Conservation (phyloP, 1,140 invertebrate genomes). For the Drosophila saltans region DNA sequence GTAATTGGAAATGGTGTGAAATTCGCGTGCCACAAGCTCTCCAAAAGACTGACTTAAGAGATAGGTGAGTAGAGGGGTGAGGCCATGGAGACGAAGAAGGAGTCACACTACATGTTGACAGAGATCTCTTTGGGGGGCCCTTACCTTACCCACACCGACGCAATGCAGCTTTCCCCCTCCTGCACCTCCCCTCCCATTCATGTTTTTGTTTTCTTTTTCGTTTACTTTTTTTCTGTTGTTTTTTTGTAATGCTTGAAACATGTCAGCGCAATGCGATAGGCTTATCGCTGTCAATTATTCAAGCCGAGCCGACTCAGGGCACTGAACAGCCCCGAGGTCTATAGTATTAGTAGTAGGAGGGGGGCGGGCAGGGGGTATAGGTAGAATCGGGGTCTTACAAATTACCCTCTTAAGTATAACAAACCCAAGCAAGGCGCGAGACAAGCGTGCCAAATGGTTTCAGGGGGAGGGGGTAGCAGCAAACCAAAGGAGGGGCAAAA, state of each 20-base stretch:
- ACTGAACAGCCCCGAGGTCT: conserved; percentile 4
- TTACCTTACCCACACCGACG: conserved; percentile 10
- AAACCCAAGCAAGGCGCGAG: conserved; percentile 43
- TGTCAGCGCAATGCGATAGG: conserved; percentile 78
- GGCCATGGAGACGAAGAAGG: conserved; percentile 1
- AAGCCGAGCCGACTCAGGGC: conserved; percentile 29
- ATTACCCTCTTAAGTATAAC: conserved; percentile 78
- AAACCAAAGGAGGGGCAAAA: not conserved
- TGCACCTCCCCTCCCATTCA: too few species aligned
- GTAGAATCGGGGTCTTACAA: conserved; percentile 58
- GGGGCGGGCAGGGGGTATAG: not conserved
- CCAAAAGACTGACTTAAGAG: conserved; percentile 1
- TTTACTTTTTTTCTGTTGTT: not conserved
- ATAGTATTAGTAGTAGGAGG: not conserved
- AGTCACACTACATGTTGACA: conserved; percentile 9
- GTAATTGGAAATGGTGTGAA: conserved; percentile 80
- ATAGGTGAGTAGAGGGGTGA: not conserved
- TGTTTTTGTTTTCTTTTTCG: too few species aligned
- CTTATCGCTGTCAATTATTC: conserved; percentile 79
- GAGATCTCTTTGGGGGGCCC: conserved; percentile 21
- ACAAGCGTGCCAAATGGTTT: conserved; percentile 9
- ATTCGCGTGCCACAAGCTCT: conserved; percentile 66
- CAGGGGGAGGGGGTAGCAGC: not conserved
- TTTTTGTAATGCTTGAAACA: conserved; percentile 79
- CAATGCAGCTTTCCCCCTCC: conserved; percentile 15